Percentiles rank a stretch among this genome's conserved stretches.
Evolutionary conservation across 2,888 invertebrate genomes (phyloP).

Genomic region (Melangyna quadrimaculata): DNA sequence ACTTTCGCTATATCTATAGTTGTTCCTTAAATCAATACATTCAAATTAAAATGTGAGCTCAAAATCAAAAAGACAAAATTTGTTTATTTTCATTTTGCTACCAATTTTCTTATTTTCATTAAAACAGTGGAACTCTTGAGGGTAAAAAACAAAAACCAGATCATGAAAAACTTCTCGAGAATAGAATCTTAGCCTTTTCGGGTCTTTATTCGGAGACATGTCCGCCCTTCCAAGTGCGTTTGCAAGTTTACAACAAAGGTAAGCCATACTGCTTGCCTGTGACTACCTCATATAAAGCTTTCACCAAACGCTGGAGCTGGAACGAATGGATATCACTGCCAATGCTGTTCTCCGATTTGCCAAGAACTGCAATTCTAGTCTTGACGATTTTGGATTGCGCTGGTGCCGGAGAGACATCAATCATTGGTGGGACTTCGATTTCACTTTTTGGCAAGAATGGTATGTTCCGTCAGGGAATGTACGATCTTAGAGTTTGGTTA

Average conservation of each 20-base stretch:
- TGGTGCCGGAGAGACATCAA: conserved; percentile 90
- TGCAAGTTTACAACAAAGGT: conserved; percentile 92
- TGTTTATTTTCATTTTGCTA: neutral
- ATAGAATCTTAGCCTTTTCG: conserved; percentile 95
- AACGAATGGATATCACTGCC: conserved; percentile 98
- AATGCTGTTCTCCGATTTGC: conserved; percentile 94
- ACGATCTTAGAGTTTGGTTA: conserved; percentile 95
- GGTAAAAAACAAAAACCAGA: conserved; percentile 93
- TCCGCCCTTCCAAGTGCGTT: conserved; percentile 93
- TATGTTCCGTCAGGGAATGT: conserved; percentile 89
- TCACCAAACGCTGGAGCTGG: conserved; percentile 97
- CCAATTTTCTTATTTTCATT: conserved; percentile 7
- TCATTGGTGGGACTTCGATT: conserved; percentile 96
- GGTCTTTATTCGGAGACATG: conserved; percentile 92
- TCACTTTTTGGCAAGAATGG: conserved; percentile 97
- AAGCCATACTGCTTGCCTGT: conserved; percentile 92
- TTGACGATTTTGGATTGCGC: conserved; percentile 96
- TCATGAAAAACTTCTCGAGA: conserved; percentile 92
- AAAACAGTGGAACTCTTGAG: conserved; percentile 92
- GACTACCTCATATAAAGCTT: conserved; percentile 94
- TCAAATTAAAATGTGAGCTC: conserved; percentile 94
- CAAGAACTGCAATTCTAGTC: conserved; percentile 91
- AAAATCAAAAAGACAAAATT: neutral
- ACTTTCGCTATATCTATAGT: conserved; percentile 94
- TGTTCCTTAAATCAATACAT: conserved; percentile 93